Conservation (phyloP, 2,888 invertebrate genomes). For the Tuta absoluta region DNA sequence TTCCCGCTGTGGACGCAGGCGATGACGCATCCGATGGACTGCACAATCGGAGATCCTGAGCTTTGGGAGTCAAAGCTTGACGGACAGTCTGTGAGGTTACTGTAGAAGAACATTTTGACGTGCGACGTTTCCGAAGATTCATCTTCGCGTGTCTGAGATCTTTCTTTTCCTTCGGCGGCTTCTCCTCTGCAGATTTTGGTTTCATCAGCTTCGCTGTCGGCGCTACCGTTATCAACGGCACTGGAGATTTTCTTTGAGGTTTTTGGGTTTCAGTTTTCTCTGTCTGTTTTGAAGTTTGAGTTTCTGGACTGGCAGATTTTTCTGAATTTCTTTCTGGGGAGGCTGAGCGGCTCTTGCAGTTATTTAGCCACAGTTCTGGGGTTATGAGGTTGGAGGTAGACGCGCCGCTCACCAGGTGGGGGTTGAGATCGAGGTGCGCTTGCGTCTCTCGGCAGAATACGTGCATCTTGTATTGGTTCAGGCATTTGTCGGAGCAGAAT, state of each 20-base stretch:
- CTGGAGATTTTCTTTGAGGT: conserved; percentile 69
- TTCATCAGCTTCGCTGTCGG: conserved; percentile 85
- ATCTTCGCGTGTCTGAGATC: conserved; percentile 64
- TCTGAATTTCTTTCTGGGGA: conserved; percentile 82
- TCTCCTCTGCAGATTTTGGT: conserved; percentile 63
- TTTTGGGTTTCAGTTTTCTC: conserved; percentile 57
- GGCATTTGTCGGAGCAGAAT: conserved; percentile 95
- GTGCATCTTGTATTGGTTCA: conserved; percentile 98
- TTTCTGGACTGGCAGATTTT: conserved; percentile 78
- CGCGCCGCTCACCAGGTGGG: conserved; percentile 83
- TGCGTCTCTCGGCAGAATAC: conserved; percentile 97
- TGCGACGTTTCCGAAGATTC: conserved; percentile 73
- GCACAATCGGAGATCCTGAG: conserved; percentile 72
- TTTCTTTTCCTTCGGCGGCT: conserved; percentile 63
- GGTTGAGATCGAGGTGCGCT: conserved; percentile 93
- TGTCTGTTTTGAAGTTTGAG: conserved; percentile 52
- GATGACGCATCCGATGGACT: conserved; percentile 71
- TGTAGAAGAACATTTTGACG: conserved; percentile 69
- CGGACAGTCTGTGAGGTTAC: conserved; percentile 69
- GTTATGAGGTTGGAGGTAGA: conserved; percentile 86
- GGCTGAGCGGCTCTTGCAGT: conserved; percentile 86
- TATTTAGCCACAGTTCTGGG: conserved; percentile 94
- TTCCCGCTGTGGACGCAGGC: conserved; percentile 59
- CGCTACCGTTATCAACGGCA: conserved; percentile 84
- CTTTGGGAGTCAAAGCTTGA: conserved; percentile 65